These are phyloP conservation scores for Cosmopolites sordidus DNA, from an alignment of 2,888 invertebrate genomes.

Conservation along the genomic window DNA sequence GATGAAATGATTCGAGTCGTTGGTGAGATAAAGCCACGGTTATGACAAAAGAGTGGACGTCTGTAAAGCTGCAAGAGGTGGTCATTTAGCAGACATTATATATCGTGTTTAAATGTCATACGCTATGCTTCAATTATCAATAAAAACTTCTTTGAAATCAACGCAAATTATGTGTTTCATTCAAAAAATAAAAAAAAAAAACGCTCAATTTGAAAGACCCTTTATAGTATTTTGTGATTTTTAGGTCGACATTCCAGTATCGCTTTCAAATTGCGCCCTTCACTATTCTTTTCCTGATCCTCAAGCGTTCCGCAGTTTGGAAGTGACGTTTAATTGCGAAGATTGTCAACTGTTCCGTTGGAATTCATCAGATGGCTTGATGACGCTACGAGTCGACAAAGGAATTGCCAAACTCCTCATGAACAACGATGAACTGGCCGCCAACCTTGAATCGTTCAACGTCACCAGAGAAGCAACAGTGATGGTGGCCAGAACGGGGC, in stretches of 20 bases:
- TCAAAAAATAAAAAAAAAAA: too few relatives aligned
- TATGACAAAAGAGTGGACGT: too few relatives aligned
- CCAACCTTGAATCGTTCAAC: not conserved
- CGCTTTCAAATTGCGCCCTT: conserved; percentile 34
- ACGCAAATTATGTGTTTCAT: too few relatives aligned
- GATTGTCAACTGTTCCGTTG: conserved; percentile 35
- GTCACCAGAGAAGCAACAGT: not conserved
- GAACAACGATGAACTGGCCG: conserved; percentile 5
- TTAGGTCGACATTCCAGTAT: conserved; percentile 36
- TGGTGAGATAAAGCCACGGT: too few relatives aligned
- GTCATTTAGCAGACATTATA: too few relatives aligned
- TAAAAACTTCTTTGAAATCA: too few relatives aligned
- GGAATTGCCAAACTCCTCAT: conserved; percentile 27
- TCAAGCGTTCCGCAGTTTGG: conserved; percentile 34
- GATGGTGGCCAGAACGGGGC: conserved; percentile 27
- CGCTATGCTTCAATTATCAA: too few relatives aligned
- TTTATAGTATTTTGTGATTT: too few relatives aligned
- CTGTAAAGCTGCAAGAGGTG: too few relatives aligned
- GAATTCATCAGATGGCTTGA: conserved; percentile 18
- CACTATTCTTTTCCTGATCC: conserved; percentile 30
- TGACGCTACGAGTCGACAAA: conserved; percentile 33
- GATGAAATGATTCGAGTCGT: too few relatives aligned
- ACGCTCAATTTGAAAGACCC: too few relatives aligned
- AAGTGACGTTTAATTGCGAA: conserved; percentile 36
- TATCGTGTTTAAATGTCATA: too few relatives aligned